Percentiles rank a stretch among this genome's conserved stretches.
These are phyloP conservation scores for Colius striatus DNA, from an alignment of 2,113 vertebrate genomes.

Conservation along the genomic window DNA sequence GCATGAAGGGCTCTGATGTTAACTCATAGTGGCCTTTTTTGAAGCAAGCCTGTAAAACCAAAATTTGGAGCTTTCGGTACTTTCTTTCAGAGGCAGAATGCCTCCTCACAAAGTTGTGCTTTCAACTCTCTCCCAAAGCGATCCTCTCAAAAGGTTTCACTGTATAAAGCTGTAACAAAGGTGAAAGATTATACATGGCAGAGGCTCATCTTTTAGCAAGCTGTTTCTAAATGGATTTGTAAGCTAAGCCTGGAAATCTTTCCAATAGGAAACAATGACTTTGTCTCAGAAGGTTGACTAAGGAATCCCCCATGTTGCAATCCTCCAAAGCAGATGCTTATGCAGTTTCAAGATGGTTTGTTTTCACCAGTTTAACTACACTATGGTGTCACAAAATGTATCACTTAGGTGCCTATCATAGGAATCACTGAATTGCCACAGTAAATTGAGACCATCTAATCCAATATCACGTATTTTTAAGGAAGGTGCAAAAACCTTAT, in stretches of 20 bases:
- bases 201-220: neutral
- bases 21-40: neutral
- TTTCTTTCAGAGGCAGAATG: neutral
- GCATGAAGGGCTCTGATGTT: neutral
- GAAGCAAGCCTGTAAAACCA: neutral
- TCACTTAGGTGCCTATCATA: neutral
- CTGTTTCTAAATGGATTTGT: constrained; percentile 42
- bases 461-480: neutral
- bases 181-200: constrained; percentile 19
- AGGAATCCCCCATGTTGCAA: neutral
- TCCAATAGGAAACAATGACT: neutral
- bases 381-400: neutral
- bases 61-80: neutral
- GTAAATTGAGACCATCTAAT: neutral
- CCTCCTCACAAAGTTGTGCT: constrained; percentile 16
- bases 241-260: constrained; percentile 18
- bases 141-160: constrained; percentile 32
- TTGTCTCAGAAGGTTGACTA: neutral
- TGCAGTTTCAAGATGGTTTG: neutral
- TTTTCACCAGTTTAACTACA: neutral
- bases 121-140: neutral
- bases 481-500: neutral
- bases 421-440: neutral
- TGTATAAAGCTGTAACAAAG: constrained; percentile 43
- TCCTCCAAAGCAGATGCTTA: neutral